Evolutionary conservation across 2,797 vertebrate species (phyloP).

Genomic region (Acropternis orthonyx): DNA sequence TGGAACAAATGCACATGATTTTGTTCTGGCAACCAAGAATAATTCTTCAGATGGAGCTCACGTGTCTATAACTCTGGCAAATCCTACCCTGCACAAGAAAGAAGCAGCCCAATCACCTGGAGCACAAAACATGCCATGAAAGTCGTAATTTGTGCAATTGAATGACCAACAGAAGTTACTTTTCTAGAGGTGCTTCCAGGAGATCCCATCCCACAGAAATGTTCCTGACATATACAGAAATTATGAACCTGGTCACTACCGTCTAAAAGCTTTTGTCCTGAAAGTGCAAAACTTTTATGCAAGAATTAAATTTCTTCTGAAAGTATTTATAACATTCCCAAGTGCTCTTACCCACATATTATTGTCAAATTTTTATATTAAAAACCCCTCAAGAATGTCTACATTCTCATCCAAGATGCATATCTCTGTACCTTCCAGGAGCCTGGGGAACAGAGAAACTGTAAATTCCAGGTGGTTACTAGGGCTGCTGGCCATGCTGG

Average conservation of each 20-base stretch:
- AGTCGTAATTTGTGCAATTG: not conserved
- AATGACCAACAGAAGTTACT: not conserved
- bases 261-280: not conserved
- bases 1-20: slow-evolving; percentile 35
- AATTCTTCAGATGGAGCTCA: slow-evolving; percentile 59
- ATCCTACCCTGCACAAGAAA: slow-evolving; percentile 9
- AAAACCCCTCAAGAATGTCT: not conserved
- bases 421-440: not conserved
- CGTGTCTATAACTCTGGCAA: not conserved
- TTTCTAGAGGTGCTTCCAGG: not conserved
- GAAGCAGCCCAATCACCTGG: not conserved
- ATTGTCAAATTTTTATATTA: not conserved
- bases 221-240: not conserved
- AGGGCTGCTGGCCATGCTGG: not conserved
- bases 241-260: not conserved
- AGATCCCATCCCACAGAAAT: not conserved
- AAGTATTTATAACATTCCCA: not conserved
- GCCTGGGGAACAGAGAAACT: not conserved
- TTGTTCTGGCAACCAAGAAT: slow-evolving; percentile 51
- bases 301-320: not conserved
- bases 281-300: not conserved
- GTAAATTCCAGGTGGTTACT: not conserved
- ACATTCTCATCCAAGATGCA: not conserved
- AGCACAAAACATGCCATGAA: not conserved
- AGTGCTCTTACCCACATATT: not conserved